phyloP scores from a whole-genome alignment of 2,113 vertebrate genomes.

The Xenotilapia caudafasciata region DNA sequence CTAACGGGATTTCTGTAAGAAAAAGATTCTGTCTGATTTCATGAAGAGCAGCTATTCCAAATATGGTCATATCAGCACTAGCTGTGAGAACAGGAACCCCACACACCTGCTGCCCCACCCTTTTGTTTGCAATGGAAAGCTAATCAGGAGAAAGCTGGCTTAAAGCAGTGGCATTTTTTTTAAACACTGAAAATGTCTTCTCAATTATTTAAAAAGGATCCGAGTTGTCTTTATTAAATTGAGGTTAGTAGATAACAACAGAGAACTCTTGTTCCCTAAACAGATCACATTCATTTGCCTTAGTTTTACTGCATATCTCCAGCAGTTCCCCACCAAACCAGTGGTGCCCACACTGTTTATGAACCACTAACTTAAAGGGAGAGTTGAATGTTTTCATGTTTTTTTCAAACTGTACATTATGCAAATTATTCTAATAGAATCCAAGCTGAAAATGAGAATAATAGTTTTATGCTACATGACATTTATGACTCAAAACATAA shows the following conservation, averaged over 20 bases:
- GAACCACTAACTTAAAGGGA: not conserved
- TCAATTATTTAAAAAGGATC: not conserved
- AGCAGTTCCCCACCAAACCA: not conserved
- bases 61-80: not conserved
- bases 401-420: not conserved
- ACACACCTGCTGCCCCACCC: not conserved
- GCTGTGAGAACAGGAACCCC: not conserved
- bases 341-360: not conserved
- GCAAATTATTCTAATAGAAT: not conserved
- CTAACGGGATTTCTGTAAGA: not conserved
- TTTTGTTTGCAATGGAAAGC: not conserved
- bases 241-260: not conserved
- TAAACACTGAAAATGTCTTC: not conserved
- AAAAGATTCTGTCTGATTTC: not conserved
- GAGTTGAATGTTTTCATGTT: not conserved
- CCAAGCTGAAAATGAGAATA: not conserved
- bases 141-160: too few relatives aligned
- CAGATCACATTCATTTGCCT: not conserved
- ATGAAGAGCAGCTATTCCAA: not conserved
- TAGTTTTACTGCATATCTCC: not conserved
- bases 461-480: not conserved
- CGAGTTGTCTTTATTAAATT: not conserved
- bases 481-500: not conserved
- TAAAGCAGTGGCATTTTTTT: too few relatives aligned
- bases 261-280: not conserved